Percentiles rank a stretch among this genome's conserved stretches.
Evolutionary conservation across 2,113 vertebrate genomes (phyloP).

Genomic region (Anguilla rostrata): DNA sequence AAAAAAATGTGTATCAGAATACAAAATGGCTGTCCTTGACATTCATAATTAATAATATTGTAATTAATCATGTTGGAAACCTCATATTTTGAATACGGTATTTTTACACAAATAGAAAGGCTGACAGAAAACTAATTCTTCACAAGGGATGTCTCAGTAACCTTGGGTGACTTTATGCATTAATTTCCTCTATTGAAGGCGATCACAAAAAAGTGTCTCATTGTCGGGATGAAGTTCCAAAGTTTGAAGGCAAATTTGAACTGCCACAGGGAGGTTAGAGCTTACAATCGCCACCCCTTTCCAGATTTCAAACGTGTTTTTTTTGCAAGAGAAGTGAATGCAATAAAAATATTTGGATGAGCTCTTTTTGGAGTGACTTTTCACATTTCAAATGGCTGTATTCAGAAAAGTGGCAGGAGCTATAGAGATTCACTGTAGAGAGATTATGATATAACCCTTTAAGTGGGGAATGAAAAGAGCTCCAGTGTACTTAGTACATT

Average conservation of each 20-base stretch:
- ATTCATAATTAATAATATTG: too few relatives aligned
- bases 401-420: background rate
- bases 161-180: too few relatives aligned
- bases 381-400: constrained; percentile 14
- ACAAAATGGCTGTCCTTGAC: too few relatives aligned
- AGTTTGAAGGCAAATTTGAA: too few relatives aligned
- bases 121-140: too few relatives aligned
- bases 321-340: constrained; percentile 1
- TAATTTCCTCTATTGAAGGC: too few relatives aligned
- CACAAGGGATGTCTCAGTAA: too few relatives aligned
- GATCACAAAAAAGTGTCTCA: too few relatives aligned
- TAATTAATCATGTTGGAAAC: too few relatives aligned
- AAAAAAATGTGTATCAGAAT: background rate
- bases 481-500: constrained; percentile 10
- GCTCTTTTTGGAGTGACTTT: background rate
- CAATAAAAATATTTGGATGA: constrained; percentile 15
- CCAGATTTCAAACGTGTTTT: constrained; percentile 1
- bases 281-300: background rate
- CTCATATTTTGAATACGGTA: too few relatives aligned
- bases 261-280: background rate
- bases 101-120: too few relatives aligned
- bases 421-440: constrained; percentile 7
- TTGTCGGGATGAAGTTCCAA: too few relatives aligned
- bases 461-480: constrained; percentile 6
- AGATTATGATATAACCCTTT: constrained; percentile 20